Evolutionary conservation across 1,140 invertebrate species (phyloP).

Genomic region (Dryas iulia): DNA sequence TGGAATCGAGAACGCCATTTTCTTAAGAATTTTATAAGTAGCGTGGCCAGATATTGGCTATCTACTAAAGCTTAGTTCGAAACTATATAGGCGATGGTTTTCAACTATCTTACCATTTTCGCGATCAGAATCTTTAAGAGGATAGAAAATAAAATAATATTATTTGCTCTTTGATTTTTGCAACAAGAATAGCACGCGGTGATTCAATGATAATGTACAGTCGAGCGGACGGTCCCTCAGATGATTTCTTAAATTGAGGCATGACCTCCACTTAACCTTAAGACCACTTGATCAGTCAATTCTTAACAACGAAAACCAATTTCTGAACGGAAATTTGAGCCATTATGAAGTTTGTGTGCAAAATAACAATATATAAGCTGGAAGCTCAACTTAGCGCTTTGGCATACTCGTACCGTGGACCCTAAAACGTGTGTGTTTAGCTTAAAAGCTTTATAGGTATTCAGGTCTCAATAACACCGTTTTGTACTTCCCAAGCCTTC

Average conservation of each 20-base stretch:
- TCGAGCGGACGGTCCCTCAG: neutral
- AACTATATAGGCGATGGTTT: neutral
- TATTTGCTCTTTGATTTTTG: neutral
- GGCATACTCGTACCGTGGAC: neutral
- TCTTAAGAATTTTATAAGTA: neutral
- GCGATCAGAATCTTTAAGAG: neutral
- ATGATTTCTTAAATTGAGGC: conserved; percentile 3
- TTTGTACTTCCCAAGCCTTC: conserved; percentile 19
- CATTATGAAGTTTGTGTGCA: neutral
- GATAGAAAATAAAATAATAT: neutral
- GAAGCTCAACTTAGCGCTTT: neutral
- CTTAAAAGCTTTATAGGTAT: conserved; percentile 6
- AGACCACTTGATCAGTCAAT: neutral
- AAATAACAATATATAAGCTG: neutral
- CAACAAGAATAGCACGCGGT: neutral
- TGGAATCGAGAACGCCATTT: neutral
- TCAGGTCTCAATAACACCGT: conserved; percentile 21
- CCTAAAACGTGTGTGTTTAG: conserved; percentile 1
- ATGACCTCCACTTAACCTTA: conserved; percentile 4
- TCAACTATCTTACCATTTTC: neutral
- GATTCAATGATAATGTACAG: neutral
- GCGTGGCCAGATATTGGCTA: neutral
- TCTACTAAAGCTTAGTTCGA: neutral
- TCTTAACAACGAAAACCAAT: neutral
- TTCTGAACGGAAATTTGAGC: neutral